phyloP scores from a whole-genome alignment of 2,797 vertebrate species.

The Crossoptilon crossoptilon region DNA sequence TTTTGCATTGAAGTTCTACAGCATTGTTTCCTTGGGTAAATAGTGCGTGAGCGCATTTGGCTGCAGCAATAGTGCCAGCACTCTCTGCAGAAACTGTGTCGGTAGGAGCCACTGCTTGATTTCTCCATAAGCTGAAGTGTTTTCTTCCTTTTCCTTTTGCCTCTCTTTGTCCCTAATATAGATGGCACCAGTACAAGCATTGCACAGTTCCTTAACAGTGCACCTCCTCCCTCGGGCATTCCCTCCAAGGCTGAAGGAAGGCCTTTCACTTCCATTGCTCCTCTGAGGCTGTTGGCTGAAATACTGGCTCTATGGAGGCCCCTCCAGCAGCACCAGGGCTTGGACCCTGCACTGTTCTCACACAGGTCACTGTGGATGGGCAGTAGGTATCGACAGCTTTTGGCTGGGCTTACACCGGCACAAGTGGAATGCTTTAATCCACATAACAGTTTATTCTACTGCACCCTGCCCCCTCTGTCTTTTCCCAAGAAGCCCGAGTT shows the following conservation, averaged over 20 bases:
- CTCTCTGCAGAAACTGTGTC: background rate
- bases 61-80: background rate
- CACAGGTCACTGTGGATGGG: background rate
- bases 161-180: background rate
- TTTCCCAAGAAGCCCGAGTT: conserved; percentile 49
- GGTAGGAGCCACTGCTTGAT: background rate
- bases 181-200: background rate
- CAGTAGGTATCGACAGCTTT: background rate
- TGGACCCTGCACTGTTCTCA: background rate
- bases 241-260: background rate
- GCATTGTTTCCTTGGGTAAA: background rate
- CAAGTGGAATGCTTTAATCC: conserved; percentile 16
- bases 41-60: rapidly evolving
- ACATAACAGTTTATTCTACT: background rate
- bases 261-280: background rate
- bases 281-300: background rate
- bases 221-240: background rate
- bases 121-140: background rate
- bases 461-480: conserved; percentile 40
- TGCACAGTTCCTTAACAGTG: background rate
- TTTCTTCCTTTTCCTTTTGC: rapidly evolving
- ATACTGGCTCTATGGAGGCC: background rate
- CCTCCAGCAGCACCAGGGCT: background rate
- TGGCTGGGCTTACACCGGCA: background rate
- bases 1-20: background rate